A percentile compares a stretch with the other conserved stretches of the same genome.
Conservation (phyloP, 2,797 vertebrate species). For the Schizopygopsis malacanthus region DNA sequence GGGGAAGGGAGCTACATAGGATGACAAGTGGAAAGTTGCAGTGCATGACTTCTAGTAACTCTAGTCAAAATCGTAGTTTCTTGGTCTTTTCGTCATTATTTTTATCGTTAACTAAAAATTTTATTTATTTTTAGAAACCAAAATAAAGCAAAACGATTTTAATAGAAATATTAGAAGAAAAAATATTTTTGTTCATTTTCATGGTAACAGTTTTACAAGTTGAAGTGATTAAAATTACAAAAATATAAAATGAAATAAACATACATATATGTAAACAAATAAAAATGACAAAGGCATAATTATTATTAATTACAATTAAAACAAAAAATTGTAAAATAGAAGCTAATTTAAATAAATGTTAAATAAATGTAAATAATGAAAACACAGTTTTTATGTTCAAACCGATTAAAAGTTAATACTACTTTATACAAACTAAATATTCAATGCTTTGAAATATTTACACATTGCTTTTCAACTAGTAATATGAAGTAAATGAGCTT, state of each 20-base stretch:
- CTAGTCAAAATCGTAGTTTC: background rate
- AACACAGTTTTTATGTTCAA: background rate
- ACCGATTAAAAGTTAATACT: no score
- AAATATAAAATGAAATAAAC: background rate
- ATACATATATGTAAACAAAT: background rate
- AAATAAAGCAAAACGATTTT: no score
- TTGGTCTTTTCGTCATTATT: background rate
- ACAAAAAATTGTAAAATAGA: background rate
- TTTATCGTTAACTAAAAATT: background rate
- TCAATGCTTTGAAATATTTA: no score
- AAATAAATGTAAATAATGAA: background rate
- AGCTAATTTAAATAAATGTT: background rate
- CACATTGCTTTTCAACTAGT: background rate
- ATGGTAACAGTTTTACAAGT: background rate
- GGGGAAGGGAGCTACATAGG: background rate
- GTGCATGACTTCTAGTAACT: background rate
- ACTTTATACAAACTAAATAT: no score
- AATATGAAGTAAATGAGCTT: background rate
- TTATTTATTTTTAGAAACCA: background rate
- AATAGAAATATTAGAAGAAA: background rate
- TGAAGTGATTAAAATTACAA: background rate
- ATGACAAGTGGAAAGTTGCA: background rate
- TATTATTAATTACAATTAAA: background rate
- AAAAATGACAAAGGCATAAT: background rate
- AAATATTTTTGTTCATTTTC: background rate